Conservation (phyloP, 2,113 vertebrate genomes). For the Lepus americanus region DNA sequence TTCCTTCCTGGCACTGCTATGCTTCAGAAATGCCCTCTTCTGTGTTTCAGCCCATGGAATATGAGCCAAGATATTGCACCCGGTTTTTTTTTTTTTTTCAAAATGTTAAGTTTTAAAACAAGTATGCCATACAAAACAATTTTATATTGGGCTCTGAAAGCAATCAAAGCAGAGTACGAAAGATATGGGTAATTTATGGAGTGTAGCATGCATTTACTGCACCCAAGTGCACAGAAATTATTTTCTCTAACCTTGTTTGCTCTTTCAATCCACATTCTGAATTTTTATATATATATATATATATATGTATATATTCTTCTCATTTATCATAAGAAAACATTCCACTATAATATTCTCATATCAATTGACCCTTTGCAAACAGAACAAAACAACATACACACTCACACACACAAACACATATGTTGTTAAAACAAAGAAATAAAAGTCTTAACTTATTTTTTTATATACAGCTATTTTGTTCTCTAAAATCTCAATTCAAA, state of each 20-base stretch:
- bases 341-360: neutral
- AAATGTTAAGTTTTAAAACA: constrained; percentile 33
- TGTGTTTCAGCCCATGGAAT: neutral
- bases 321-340: neutral
- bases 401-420: neutral
- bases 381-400: neutral
- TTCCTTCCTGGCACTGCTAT: neutral
- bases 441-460: neutral
- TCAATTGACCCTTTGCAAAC: neutral
- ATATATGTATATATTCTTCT: too few species aligned
- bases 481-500: neutral
- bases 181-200: neutral
- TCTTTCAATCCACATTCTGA: neutral
- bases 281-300: neutral
- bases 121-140: neutral
- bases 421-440: neutral
- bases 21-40: neutral
- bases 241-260: constrained; percentile 3
- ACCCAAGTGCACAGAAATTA: neutral
- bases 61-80: neutral
- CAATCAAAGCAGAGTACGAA: neutral
- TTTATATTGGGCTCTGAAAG: constrained; percentile 2
- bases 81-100: neutral
- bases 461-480: neutral
- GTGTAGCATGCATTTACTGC: neutral